Evolutionary conservation across 2,888 invertebrate species (phyloP).

Genomic region (Drosophila paranaensis): DNA sequence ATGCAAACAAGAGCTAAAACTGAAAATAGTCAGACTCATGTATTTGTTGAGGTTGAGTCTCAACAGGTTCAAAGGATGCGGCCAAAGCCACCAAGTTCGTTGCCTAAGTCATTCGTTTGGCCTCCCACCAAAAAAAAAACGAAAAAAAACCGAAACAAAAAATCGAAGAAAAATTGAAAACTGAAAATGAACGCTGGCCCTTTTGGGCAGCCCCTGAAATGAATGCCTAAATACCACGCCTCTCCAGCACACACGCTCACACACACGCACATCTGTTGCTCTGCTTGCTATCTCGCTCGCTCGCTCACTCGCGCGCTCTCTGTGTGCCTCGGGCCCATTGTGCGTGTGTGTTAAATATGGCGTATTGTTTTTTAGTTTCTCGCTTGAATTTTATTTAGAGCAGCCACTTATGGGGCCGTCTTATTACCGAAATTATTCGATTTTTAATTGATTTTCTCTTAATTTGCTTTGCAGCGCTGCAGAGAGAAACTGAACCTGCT

Average conservation of each 20-base stretch:
- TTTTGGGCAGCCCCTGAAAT: constrained; percentile 68
- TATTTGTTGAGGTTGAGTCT: constrained; percentile 74
- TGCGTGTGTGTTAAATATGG: constrained; percentile 64
- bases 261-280: constrained; percentile 22
- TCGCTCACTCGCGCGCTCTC: constrained; percentile 16
- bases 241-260: constrained; percentile 43
- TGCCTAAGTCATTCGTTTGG: constrained; percentile 60
- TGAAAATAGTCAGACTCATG: constrained; percentile 53
- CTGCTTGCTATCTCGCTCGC: constrained; percentile 30
- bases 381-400: constrained; percentile 13
- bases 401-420: constrained; percentile 16
- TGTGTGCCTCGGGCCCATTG: constrained; percentile 22
- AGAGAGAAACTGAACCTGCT: constrained; percentile 97
- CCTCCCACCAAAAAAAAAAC: constrained; percentile 4
- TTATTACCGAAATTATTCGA: constrained; percentile 6
- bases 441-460: constrained; percentile 39
- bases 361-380: constrained; percentile 46
- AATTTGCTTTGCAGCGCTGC: constrained; percentile 89
- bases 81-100: constrained; percentile 51
- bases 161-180: constrained; percentile 23
- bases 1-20: constrained; percentile 49
- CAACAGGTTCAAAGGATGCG: constrained; percentile 80
- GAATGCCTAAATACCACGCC: constrained; percentile 76
- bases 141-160: constrained; percentile 2
- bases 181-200: constrained; percentile 69